Percentiles rank a stretch among this genome's conserved stretches.
Conservation (phyloP, 37 sponge, comb jelly and placozoan genomes). For the Tethya wilhelma region DNA sequence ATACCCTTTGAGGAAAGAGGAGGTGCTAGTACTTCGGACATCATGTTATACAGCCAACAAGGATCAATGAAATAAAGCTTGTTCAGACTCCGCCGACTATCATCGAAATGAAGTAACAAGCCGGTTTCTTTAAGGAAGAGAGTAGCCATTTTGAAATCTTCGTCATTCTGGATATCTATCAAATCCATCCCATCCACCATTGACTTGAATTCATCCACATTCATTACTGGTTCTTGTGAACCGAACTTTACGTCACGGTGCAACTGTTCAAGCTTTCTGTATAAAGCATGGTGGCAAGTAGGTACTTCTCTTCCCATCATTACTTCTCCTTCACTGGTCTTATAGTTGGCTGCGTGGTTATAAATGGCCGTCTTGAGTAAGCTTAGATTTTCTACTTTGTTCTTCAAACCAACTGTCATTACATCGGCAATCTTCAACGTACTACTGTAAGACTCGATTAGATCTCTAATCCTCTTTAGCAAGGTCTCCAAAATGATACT, state of each 20-base stretch:
- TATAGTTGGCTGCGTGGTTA: slow-evolving; percentile 23
- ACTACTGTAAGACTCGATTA: slow-evolving; percentile 1
- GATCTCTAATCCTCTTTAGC: slow-evolving; percentile 7
- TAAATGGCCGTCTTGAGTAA: slow-evolving; percentile 40
- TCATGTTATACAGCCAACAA: slow-evolving; percentile 72
- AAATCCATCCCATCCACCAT: slow-evolving; percentile 25
- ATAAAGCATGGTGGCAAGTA: slow-evolving; percentile 45
- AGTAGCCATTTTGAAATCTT: slow-evolving; percentile 50
- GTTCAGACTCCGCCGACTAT: slow-evolving; percentile 32
- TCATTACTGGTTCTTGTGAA: slow-evolving; percentile 30
- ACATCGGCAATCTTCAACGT: slow-evolving; percentile 9
- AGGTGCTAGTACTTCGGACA: slow-evolving; percentile 56
- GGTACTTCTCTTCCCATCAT: slow-evolving; percentile 52
- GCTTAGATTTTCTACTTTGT: slow-evolving; percentile 26
- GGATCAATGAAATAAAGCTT: slow-evolving; percentile 70
- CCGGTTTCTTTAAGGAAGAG: slow-evolving; percentile 57
- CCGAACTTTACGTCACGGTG: slow-evolving; percentile 4
- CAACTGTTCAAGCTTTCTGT: background rate
- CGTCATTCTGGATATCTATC: slow-evolving; percentile 29
- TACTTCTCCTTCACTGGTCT: background rate
- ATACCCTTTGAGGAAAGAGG: slow-evolving; percentile 53
- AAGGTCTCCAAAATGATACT: background rate
- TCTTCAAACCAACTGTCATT: slow-evolving; percentile 8
- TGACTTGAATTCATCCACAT: slow-evolving; percentile 27
- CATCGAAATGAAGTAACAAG: slow-evolving; percentile 57